Base-by-base conservation (phyloP, 1,140 invertebrate species). In the Eupristina koningsbergeri region DNA sequence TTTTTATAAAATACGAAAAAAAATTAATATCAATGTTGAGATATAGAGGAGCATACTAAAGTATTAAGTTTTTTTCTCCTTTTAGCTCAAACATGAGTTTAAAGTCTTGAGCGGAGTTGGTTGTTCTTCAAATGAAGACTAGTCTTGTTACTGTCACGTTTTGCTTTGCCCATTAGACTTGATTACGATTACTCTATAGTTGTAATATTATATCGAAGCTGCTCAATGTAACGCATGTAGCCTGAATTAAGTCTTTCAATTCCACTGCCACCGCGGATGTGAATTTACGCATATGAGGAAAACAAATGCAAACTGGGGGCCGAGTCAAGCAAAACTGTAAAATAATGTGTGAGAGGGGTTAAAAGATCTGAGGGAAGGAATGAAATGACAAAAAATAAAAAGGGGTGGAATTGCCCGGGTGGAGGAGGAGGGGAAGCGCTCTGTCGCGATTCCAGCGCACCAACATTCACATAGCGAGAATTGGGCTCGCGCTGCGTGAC, bases 401-500 rank as follows among this genome's bases (percentile, higher is more conserved):
- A 78, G 61, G 34, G 29, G 74, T 45, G 45, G 82, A 41, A 45
- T 73, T 63, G 75, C 36, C 77, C 29, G 47, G 61, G 69, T 34
- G 80, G 7, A 3, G 0, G 73, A 63, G 61, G 41, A 29, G 34
- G 79, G 61, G 67, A 67, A 67, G 17, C 47, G 41, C 45, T 3
- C 11, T 29, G 79, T 36, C 36, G 31, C 29, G 64, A 71, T 71
- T 71, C 39, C 31, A 67, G 47, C 22, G 45, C 45, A 77, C 63
- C 41, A 34, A 41, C 67, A 71, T 71, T 41, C 67, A 19, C 67
- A 69, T 53, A 77, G 67, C 45, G 26, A 29, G 11, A 26, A 8
- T 31, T 50, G 64, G 64, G 50, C 75, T 71, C 81, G 74, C 75
- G 85, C 86, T 87, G 89, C 90, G 91, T 93, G 92, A 92, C 92